Percentiles rank a stretch among this genome's conserved stretches.
Evolutionary conservation across 2,888 invertebrate genomes (phyloP).

Genomic region (Apotomis capreana): DNA sequence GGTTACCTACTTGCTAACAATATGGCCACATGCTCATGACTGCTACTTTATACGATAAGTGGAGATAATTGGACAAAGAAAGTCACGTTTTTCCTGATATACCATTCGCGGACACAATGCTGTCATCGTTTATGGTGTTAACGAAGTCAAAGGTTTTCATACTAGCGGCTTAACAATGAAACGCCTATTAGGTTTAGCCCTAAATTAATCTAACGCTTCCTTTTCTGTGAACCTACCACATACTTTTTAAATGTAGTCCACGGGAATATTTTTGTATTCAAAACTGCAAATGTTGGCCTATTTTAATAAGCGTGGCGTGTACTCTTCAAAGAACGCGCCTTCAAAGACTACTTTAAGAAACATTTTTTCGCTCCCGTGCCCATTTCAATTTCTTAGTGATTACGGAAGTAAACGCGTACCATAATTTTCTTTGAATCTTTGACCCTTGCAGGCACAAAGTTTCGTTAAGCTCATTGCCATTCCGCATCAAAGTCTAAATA

Average conservation of each 20-base stretch:
- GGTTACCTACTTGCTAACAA: slow-evolving; percentile 38
- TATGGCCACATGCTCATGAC: slow-evolving; percentile 43
- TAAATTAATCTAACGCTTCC: slow-evolving; percentile 54
- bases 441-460: slow-evolving; percentile 61
- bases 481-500: slow-evolving; percentile 68
- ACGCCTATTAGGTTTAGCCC: slow-evolving; percentile 58
- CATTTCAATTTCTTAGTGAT: slow-evolving; percentile 63
- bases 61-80: slow-evolving; percentile 64
- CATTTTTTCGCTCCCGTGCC: slow-evolving; percentile 39
- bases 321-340: slow-evolving; percentile 25
- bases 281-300: slow-evolving; percentile 17
- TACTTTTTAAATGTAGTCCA: slow-evolving; percentile 1
- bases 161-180: slow-evolving; percentile 59
- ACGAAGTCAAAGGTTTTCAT: slow-evolving; percentile 66
- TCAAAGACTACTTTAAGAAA: slow-evolving; percentile 36
- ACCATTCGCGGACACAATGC: slow-evolving; percentile 65
- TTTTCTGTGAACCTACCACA: background rate
- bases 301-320: slow-evolving; percentile 12
- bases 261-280: background rate
- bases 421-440: slow-evolving; percentile 62
- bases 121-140: slow-evolving; percentile 70
- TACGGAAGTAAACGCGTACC: slow-evolving; percentile 55
- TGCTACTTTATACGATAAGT: slow-evolving; percentile 51
- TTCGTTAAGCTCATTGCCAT: slow-evolving; percentile 67
- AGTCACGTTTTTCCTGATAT: slow-evolving; percentile 69